Evolutionary conservation across 2,797 vertebrate species (phyloP).

Genomic region (Sylvilagus floridanus): DNA sequence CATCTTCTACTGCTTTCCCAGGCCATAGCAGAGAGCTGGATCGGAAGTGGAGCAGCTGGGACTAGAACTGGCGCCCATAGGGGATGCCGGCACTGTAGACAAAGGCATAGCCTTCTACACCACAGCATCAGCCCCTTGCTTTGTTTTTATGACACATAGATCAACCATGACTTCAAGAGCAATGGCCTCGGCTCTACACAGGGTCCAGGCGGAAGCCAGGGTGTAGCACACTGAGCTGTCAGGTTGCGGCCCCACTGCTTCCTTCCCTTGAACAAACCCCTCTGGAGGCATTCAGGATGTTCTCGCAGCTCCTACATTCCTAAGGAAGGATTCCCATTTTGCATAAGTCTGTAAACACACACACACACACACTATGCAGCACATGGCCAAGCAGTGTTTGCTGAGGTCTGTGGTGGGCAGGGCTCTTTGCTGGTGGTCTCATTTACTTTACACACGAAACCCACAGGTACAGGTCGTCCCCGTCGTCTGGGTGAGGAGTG

Average conservation of each 20-base stretch:
- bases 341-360: not conserved
- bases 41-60: too few relatives aligned
- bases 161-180: not conserved
- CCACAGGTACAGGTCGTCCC: not conserved
- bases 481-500: not conserved
- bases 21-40: too few relatives aligned
- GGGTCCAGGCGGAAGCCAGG: not conserved
- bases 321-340: not conserved
- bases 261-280: not conserved
- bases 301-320: not conserved
- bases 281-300: not conserved
- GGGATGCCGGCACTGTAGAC: too few relatives aligned
- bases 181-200: not conserved
- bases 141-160: not conserved
- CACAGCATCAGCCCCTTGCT: not conserved
- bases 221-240: not conserved
- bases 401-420: not conserved
- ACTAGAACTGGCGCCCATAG: too few relatives aligned
- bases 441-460: not conserved
- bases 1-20: too few relatives aligned
- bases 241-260: not conserved
- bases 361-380: not conserved
- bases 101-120: too few relatives aligned
- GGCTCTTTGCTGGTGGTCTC: not conserved
- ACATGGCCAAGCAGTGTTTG: not conserved